Conservation (phyloP, 92 coral and sea anemone genomes). For the Paramuricea clavata region DNA sequence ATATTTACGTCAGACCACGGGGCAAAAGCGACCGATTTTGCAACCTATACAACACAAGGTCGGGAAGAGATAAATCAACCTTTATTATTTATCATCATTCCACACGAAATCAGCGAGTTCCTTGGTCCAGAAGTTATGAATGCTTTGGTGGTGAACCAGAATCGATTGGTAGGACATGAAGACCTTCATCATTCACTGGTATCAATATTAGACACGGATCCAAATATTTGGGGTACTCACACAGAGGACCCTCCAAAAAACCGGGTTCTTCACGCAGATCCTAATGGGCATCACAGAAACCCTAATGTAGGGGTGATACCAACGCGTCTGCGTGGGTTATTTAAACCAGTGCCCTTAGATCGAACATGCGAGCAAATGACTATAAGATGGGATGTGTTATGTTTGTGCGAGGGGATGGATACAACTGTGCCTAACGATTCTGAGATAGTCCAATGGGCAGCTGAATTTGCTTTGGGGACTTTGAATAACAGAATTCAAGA, state of each 20-base stretch:
- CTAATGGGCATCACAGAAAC: neutral
- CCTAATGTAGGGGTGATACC: neutral
- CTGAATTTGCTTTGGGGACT: slow-evolving; percentile 89
- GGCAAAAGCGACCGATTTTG: neutral
- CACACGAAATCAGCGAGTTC: slow-evolving; percentile 76
- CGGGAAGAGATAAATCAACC: slow-evolving; percentile 73
- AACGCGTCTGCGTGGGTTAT: slow-evolving; percentile 60
- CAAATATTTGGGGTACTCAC: neutral
- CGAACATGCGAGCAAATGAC: slow-evolving; percentile 88
- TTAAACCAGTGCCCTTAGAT: slow-evolving; percentile 76
- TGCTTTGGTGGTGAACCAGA: slow-evolving; percentile 76
- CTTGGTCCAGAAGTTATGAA: slow-evolving; percentile 80
- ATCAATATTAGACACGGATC: slow-evolving; percentile 30
- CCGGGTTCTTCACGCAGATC: neutral
- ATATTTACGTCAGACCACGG: slow-evolving; percentile 43
- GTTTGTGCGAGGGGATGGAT: slow-evolving; percentile 92
- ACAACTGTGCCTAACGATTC: slow-evolving; percentile 76
- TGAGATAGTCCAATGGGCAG: slow-evolving; percentile 75
- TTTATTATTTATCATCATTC: slow-evolving; percentile 87
- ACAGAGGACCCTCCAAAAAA: neutral
- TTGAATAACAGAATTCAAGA: slow-evolving; percentile 82
- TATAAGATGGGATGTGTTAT: slow-evolving; percentile 75
- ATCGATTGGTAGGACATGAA: slow-evolving; percentile 75
- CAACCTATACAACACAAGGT: slow-evolving; percentile 15
- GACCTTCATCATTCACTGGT: slow-evolving; percentile 78